Evolutionary conservation across 2,113 vertebrate species (phyloP), one percentile per base, ranked within the genome.

Genomic region (Anas platyrhynchos): DNA sequence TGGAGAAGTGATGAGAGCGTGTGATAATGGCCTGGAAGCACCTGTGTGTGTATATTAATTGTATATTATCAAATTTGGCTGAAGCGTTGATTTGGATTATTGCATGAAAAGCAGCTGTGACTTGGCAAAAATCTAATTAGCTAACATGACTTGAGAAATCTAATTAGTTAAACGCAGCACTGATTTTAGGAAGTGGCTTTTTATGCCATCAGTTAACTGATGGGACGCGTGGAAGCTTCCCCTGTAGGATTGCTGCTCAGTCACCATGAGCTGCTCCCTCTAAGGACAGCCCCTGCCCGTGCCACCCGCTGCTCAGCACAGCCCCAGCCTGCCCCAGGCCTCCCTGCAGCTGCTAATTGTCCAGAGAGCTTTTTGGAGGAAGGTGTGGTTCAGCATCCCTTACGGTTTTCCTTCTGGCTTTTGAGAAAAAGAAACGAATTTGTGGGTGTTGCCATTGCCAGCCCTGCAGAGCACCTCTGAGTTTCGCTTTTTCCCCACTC

Each of bases 211-310:
- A 32, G 12, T 50, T 63, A n/a, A 25, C 11, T 34, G 52, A 6
- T 63, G n/a, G 34, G n/a, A 7, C 13, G 36, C 23, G 69, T 78
- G 16, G 68, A 67, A 63, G 43, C 18, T 83, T 86, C 69, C 22
- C 3, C 41, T 50, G 32, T 55, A 21, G 20, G 5, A 4, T 5
- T 71, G 56, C 56, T 83, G 4, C 48, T 67, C n/a, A 58, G 0
- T 80, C 75, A 56, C 11, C 27, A 3, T 62, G 55, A 15, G 11
- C 55, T 41, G 1, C 29, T 32, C 20, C 56, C 58, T 84, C 11
- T 65, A 44, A 78, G 54, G 23, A 15, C 16, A 7, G 41, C 50
- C 48, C 48, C 48, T 50, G 48, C 22, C 48, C 11, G 22, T 50
- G 48, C 48, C 48, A 25, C 48, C 48, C 48, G 11, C 48, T 12